Base-by-base conservation (phyloP, 2,888 invertebrate genomes). In the Caenorhabditis sp. region DNA sequence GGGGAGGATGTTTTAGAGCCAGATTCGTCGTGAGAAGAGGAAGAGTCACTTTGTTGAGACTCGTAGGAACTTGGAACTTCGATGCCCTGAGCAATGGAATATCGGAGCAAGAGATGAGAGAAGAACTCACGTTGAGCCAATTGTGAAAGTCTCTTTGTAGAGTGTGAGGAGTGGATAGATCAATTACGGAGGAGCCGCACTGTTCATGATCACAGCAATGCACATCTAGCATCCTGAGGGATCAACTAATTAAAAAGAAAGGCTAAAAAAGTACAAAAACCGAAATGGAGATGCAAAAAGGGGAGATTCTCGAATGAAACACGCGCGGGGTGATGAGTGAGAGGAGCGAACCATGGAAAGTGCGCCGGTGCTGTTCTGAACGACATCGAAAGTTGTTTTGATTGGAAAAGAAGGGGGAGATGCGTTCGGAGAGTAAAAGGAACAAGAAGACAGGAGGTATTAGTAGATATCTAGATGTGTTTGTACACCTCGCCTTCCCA, bases 91-190 rank as follows among this genome's bases (percentile, higher is more conserved):
- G n/a, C n/a, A n/a, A 76, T n/a, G n/a, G n/a, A n/a, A n/a, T n/a
- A n/a, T n/a, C n/a, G n/a, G n/a, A n/a, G n/a, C n/a, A n/a, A n/a
- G n/a, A n/a, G n/a, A n/a, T n/a, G n/a, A n/a, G n/a, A n/a, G 32
- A 32, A 40, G 11, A 68, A 64, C 85, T 84, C 61, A 89, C 90
- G 65, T 89, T 80, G 11, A 90, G 85, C 90, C 90, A 90, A 18
- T 88, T 88, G 62, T 89, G 84, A 79, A 90, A 90, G 69, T 89
- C 89, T 13, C 89, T 80, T 74, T 89, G 87, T 24, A 90, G 80
- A 1, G 87, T 85, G 55, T 83, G 85, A 0, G 89, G 88, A n/a
- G 89, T 89, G 8, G 88, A 87, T 18, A 85, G 61, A 71, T 90
- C 89, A 50, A 90, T 90, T 44, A 89, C 80, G 18, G 88, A 89